Evolutionary conservation across 2,888 invertebrate species (phyloP), one percentile per base, ranked within the genome.

Genomic region (Prosapia bicincta): DNA sequence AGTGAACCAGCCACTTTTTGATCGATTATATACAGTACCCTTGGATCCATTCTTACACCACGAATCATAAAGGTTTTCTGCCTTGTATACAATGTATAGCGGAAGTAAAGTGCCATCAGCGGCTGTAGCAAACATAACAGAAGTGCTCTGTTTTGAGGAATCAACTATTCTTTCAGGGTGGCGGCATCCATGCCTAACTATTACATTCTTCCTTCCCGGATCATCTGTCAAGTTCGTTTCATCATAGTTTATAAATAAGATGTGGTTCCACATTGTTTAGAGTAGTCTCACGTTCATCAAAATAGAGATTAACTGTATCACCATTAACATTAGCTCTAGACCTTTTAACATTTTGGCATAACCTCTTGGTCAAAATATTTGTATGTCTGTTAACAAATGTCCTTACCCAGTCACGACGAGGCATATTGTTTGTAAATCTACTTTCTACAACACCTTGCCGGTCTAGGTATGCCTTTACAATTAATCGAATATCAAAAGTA

Each of bases 1-100:
- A 54, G 83, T 82, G 77, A 83, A 83, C 83, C 83, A 84, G 0
- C 83, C 83, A 78, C 79, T 81, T 71, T n/a, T n/a, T n/a, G n/a
- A n/a, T n/a, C n/a, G n/a, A n/a, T n/a, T n/a, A n/a, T n/a, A n/a
- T n/a, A n/a, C n/a, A n/a, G n/a, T n/a, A n/a, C n/a, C n/a, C n/a
- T n/a, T n/a, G n/a, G n/a, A n/a, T n/a, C n/a, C n/a, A n/a, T n/a
- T n/a, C n/a, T n/a, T n/a, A n/a, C n/a, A n/a, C n/a, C n/a, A n/a
- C n/a, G n/a, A n/a, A n/a, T 80, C 9, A 77, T 80, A 83, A n/a
- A 84, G 38, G 67, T 82, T 68, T 75, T 81, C 80, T 10, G 82
- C 79, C 78, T 83, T 84, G 75, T 83, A 83, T 10, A 82, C 81
- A 15, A 83, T 80, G 78, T 83, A 83, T 10, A 82, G 82, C 43